Base-by-base conservation (phyloP, 2,888 invertebrate species). In the Lymantria dispar region DNA sequence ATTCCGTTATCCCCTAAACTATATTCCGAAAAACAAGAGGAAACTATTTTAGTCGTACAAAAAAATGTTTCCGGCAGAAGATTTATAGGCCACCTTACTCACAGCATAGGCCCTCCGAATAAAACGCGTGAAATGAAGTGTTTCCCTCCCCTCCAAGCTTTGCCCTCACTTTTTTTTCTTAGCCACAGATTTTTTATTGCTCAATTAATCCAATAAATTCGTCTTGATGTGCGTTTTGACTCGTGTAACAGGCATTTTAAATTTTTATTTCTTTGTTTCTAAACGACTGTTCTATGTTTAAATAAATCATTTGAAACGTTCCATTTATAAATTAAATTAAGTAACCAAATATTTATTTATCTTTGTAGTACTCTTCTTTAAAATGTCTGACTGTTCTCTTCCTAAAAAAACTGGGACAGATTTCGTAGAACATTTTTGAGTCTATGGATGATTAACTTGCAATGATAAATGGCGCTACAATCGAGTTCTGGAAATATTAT, bases 91-190 rank as follows among this genome's bases (percentile, higher is more conserved):
- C 67, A 74, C 75, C 82, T 79, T 76, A 79, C 79, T 78, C 79
- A 75, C 76, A 75, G 74, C 62, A 54, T 56, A 64, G 72, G 70
- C 77, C 78, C 80, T 74, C 68, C 74, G 81, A 72, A 84, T 87
- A 87, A 87, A 87, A 83, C 78, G 89, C 89, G 89, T 86, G 87
- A 89, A 90, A 91, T 89, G 89, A 87, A 86, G 87, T 89, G 87
- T 86, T 85, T 78, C 86, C 80, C 70, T 71, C 80, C 74, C 73
- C 78, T 73, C 71, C 61, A 47, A 48, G 60, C 53, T 57, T 63
- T 63, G 63, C 56, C 58, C 61, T 58, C 56, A 58, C 57, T 63
- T 70, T 70, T n/a, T n/a, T 73, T 68, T 56, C 60, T 68, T 65
- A 60, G 64, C 65, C 69, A 65, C 80, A 78, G 78, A 73, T 80